Evolutionary conservation across 2,113 vertebrate genomes (phyloP).

Genomic region (Columbina picui): DNA sequence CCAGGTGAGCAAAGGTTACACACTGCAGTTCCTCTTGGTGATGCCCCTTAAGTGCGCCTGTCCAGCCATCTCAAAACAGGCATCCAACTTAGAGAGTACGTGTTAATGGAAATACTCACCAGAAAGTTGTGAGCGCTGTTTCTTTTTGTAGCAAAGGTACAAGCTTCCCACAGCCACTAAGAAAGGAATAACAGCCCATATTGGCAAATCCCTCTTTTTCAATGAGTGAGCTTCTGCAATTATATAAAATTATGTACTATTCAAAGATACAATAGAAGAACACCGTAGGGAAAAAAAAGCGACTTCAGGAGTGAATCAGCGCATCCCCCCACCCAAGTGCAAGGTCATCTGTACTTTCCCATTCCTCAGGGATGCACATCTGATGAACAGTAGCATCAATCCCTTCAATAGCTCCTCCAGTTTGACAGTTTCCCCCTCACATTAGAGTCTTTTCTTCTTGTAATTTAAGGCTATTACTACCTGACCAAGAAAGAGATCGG

Average conservation of each 20-base stretch:
- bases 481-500: not conserved
- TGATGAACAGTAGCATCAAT: not conserved
- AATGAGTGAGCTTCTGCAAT: not conserved
- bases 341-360: not conserved
- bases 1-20: not conserved
- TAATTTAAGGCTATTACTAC: not conserved
- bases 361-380: not conserved
- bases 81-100: not conserved
- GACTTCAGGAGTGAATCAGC: not conserved
- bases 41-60: not conserved
- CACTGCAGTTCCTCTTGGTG: not conserved
- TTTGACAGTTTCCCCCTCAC: fast-evolving
- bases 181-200: not conserved
- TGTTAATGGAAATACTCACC: not conserved
- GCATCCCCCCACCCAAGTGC: not conserved
- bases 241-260: not conserved
- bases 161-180: not conserved
- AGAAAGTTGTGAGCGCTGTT: not conserved
- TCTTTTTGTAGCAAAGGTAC: not conserved
- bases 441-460: not conserved
- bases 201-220: not conserved
- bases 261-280: not conserved
- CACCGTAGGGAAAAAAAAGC: not conserved
- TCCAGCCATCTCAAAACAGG: not conserved
- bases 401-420: not conserved